phyloP scores from a whole-genome alignment of 2,113 vertebrate genomes.

The Neodontobutis hainanensis region DNA sequence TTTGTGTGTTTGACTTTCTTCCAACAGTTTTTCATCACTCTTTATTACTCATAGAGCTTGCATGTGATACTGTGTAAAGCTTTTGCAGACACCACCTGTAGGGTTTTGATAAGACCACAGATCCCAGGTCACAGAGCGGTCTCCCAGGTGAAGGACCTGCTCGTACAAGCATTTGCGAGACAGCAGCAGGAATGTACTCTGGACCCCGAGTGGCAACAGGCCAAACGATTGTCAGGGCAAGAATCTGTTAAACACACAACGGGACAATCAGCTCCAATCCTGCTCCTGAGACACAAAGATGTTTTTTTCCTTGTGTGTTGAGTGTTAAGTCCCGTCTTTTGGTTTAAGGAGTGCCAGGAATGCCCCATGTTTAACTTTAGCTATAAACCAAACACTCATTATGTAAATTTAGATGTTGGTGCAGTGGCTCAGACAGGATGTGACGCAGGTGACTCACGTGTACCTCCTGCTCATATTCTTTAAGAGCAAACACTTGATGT shows the following conservation, averaged over 20 bases:
- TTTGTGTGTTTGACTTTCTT: neutral
- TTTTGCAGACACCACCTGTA: neutral
- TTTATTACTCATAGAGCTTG: neutral
- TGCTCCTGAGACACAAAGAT: too few relatives aligned
- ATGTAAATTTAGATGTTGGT: constrained; percentile 47
- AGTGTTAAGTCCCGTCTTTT: neutral
- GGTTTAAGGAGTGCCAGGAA: constrained; percentile 60
- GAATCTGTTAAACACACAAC: constrained; percentile 33
- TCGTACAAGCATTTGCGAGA: constrained; percentile 5
- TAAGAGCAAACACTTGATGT: constrained; percentile 36
- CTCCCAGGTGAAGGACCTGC: constrained; percentile 24
- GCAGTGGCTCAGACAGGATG: constrained; percentile 55
- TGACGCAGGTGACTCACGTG: constrained; percentile 56
- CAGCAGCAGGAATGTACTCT: constrained; percentile 20
- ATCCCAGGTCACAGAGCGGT: neutral
- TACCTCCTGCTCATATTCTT: constrained; percentile 40
- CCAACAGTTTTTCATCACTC: constrained; percentile 6
- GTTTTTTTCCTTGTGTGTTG: neutral
- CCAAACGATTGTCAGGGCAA: constrained; percentile 10
- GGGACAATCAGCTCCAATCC: constrained; percentile 14
- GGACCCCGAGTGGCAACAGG: neutral
- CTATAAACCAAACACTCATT: constrained; percentile 75
- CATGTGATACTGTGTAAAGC: neutral
- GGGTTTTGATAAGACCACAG: neutral
- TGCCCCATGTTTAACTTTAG: constrained; percentile 69